These are phyloP conservation scores for Notechis scutatus DNA, from an alignment of 2,113 vertebrate genomes.

Conservation along the genomic window DNA sequence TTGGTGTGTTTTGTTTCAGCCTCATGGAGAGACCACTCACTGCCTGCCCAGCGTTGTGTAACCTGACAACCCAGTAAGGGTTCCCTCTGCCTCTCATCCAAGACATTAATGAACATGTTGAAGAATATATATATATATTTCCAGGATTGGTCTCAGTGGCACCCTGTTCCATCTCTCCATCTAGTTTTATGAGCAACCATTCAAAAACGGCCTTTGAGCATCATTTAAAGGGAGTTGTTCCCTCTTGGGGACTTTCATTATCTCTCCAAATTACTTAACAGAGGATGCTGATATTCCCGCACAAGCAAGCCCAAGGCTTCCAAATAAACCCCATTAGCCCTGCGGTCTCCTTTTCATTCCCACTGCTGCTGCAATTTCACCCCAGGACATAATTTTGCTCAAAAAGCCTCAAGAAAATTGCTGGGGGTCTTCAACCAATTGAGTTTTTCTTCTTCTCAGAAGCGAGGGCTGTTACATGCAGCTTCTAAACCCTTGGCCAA, in stretches of 20 bases:
- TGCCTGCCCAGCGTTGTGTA: background rate
- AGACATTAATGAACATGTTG: background rate
- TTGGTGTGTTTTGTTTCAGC: background rate
- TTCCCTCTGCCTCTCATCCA: background rate
- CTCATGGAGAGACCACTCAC: background rate
- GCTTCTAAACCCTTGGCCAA: slow-evolving; percentile 9
- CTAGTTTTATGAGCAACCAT: background rate
- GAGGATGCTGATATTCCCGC: background rate
- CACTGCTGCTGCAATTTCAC: slow-evolving; percentile 21
- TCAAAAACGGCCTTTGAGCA: background rate
- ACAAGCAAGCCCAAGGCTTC: slow-evolving; percentile 36
- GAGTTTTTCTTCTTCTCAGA: slow-evolving; percentile 36
- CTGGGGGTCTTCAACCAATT: slow-evolving; percentile 21
- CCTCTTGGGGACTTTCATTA: slow-evolving; percentile 52
- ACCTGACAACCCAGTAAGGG: background rate
- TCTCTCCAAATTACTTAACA: slow-evolving; percentile 37
- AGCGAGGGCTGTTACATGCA: slow-evolving; percentile 9
- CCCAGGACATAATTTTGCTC: slow-evolving; percentile 45
- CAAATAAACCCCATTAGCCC: slow-evolving; percentile 15
- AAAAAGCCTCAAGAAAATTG: background rate
- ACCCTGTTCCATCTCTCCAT: background rate
- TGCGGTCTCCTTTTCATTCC: slow-evolving; percentile 41
- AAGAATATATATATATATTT: background rate
- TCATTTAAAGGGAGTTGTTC: slow-evolving; percentile 35
- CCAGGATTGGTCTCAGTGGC: background rate